phyloP scores from a whole-genome alignment of 2,113 vertebrate genomes.

The Macquaria australasica region DNA sequence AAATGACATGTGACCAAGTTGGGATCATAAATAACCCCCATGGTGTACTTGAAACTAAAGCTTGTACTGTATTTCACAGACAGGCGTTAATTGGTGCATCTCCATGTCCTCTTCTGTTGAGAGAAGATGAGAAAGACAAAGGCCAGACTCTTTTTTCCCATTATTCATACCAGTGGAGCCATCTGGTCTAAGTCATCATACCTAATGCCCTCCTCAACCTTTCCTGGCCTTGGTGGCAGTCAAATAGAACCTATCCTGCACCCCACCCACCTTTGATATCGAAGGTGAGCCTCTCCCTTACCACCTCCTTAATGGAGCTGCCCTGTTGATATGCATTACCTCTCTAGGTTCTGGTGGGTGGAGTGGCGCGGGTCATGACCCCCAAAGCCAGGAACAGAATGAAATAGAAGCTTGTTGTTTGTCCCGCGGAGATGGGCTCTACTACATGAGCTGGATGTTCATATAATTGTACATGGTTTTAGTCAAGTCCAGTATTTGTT shows the following conservation, averaged over 20 bases:
- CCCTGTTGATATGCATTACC: conserved; percentile 71
- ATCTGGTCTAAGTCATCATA: conserved; percentile 54
- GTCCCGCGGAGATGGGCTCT: background rate
- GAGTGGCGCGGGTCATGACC: conserved; percentile 23
- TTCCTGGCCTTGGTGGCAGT: conserved; percentile 45
- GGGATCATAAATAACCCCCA: conserved; percentile 32
- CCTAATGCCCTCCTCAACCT: conserved; percentile 57
- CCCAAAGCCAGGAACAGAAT: conserved; percentile 30
- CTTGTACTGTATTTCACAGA: conserved; percentile 26
- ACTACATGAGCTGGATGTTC: background rate
- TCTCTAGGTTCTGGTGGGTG: conserved; percentile 25
- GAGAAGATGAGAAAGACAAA: conserved; percentile 18
- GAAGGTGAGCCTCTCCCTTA: conserved; percentile 40
- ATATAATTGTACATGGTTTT: background rate
- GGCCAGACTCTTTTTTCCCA: conserved; percentile 24
- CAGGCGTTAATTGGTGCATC: conserved; percentile 6
- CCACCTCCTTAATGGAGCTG: conserved; percentile 48
- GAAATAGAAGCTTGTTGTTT: background rate
- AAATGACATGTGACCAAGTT: conserved; percentile 43
- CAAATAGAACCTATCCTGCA: conserved; percentile 35
- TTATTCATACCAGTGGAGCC: conserved; percentile 43
- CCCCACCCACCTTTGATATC: conserved; percentile 20
- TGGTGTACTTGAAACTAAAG: conserved; percentile 16
- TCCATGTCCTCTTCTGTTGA: conserved; percentile 1
- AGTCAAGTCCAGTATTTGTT: background rate